Evolutionary conservation across 1,140 invertebrate species (phyloP).

Genomic region (Caenorhabditis elegans): WBcel235 BX284605.5:2031001-2031500

Average conservation of each 20-base stretch:
- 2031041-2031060: conserved; percentile 65
- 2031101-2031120: no score
- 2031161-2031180: no score
- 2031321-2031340: conserved; percentile 20
- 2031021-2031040: background rate
- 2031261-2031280: conserved; percentile 36
- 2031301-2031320: conserved; percentile 18
- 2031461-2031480: conserved; percentile 5
- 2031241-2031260: background rate
- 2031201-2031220: no score
- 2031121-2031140: no score
- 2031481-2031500: background rate
- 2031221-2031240: no score
- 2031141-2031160: no score
- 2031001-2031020: conserved; percentile 9
- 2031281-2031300: conserved; percentile 39
- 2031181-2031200: no score
- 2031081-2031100: no score
- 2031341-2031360: conserved; percentile 21
- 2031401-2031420: background rate
- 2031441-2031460: background rate
- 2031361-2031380: background rate
- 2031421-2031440: background rate
- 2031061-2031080: no score
- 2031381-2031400: background rate